These are phyloP conservation scores for Hemaris fuciformis DNA, from an alignment of 2,888 invertebrate genomes.

Conservation along the genomic window DNA sequence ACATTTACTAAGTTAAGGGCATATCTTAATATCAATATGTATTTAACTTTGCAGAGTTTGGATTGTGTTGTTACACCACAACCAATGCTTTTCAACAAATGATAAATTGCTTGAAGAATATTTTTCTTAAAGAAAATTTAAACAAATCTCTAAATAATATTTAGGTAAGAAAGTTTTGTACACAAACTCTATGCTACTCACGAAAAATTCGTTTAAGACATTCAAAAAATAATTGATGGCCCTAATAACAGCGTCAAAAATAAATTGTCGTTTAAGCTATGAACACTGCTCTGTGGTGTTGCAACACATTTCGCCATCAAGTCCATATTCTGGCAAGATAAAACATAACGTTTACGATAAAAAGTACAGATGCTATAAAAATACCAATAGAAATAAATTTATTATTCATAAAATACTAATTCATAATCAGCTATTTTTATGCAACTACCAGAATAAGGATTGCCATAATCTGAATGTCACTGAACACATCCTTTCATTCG, in stretches of 20 bases:
- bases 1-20: not conserved
- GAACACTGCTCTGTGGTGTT: not conserved
- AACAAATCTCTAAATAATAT: too few species aligned
- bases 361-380: not conserved
- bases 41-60: not conserved
- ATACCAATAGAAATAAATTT: not conserved
- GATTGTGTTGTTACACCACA: not conserved
- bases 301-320: not conserved
- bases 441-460: constrained; percentile 1
- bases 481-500: not conserved
- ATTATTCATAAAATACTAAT: not conserved
- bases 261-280: too few species aligned
- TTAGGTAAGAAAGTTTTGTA: too few species aligned
- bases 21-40: not conserved
- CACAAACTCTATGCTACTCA: too few species aligned
- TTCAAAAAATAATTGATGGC: too few species aligned
- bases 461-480: not conserved
- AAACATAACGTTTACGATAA: not conserved
- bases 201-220: too few species aligned
- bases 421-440: not conserved
- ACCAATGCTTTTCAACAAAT: not conserved
- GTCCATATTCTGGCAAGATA: not conserved
- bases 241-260: too few species aligned
- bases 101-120: not conserved
- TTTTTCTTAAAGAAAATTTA: not conserved